These are phyloP conservation scores for Caiman crocodilus DNA, from an alignment of 2,797 vertebrate genomes.

Conservation along the genomic window DNA sequence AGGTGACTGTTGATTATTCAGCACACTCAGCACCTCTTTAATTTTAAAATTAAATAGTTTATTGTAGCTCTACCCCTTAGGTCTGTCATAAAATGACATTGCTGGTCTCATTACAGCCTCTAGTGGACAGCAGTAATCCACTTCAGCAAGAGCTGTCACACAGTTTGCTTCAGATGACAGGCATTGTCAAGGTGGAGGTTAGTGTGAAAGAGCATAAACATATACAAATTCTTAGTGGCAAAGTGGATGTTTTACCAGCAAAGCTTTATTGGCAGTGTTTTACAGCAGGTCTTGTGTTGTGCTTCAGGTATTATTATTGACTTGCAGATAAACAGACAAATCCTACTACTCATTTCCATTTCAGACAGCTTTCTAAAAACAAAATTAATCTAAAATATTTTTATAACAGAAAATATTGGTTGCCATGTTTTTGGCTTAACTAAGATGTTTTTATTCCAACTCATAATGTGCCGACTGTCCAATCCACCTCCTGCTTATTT, in stretches of 20 bases:
- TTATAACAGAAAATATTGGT: conserved; percentile 81
- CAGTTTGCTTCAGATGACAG: conserved; percentile 32
- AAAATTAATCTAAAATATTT: conserved; percentile 80
- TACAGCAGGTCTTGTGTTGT: background rate
- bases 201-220: background rate
- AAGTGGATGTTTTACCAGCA: background rate
- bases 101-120: conserved; percentile 85
- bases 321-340: conserved; percentile 67
- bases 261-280: background rate
- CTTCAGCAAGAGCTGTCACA: conserved; percentile 60
- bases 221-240: background rate
- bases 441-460: conserved; percentile 79
- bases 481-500: conserved; percentile 80
- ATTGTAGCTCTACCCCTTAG: conserved; percentile 27
- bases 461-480: conserved; percentile 77
- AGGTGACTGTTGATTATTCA: conserved; percentile 24
- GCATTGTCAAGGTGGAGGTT: conserved; percentile 52
- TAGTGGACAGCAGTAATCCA: conserved; percentile 81
- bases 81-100: conserved; percentile 73
- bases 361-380: conserved; percentile 78
- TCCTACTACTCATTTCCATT: conserved; percentile 66
- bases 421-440: conserved; percentile 81
- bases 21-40: conserved; percentile 36
- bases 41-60: conserved; percentile 66
- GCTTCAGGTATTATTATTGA: conserved; percentile 57